These are phyloP conservation scores for Leptogaster cylindrica DNA, from an alignment of 2,888 invertebrate genomes.

Conservation along the genomic window DNA sequence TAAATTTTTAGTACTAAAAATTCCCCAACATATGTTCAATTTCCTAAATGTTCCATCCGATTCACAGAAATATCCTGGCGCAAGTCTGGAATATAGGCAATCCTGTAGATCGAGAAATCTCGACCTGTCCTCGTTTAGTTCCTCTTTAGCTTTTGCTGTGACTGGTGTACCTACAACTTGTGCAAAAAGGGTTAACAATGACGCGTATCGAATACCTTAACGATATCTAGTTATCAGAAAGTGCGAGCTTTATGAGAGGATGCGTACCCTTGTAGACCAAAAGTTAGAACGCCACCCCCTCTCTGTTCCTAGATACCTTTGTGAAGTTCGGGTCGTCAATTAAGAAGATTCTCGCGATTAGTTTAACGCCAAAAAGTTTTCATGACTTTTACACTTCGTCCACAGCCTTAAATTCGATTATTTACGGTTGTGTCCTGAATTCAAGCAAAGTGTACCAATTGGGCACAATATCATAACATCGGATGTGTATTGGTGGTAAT, in stretches of 20 bases:
- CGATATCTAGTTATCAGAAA: conserved; percentile 6
- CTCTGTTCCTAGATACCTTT: neutral
- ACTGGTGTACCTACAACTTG: neutral
- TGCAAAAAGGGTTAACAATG: neutral
- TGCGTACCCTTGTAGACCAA: neutral
- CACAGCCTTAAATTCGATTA: neutral
- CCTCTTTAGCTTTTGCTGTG: conserved; percentile 10
- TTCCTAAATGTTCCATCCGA: neutral
- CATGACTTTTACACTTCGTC: conserved; percentile 19
- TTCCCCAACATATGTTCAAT: conserved; percentile 25
- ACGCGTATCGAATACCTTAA: neutral
- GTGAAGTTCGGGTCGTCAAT: neutral
- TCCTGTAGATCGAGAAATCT: conserved; percentile 7
- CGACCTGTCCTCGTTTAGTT: conserved; percentile 18
- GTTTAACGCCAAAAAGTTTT: neutral
- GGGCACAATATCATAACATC: neutral
- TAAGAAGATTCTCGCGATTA: conserved; percentile 2
- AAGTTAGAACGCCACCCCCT: neutral
- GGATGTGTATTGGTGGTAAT: conserved; percentile 8
- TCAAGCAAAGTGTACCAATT: neutral
- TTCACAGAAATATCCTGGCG: conserved; percentile 1
- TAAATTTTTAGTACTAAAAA: conserved; percentile 11
- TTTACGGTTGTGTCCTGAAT: neutral
- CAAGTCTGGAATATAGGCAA: neutral
- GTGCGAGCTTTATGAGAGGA: neutral